Evolutionary conservation across 2,888 invertebrate species (phyloP).

Genomic region (Gortyna flavago): DNA sequence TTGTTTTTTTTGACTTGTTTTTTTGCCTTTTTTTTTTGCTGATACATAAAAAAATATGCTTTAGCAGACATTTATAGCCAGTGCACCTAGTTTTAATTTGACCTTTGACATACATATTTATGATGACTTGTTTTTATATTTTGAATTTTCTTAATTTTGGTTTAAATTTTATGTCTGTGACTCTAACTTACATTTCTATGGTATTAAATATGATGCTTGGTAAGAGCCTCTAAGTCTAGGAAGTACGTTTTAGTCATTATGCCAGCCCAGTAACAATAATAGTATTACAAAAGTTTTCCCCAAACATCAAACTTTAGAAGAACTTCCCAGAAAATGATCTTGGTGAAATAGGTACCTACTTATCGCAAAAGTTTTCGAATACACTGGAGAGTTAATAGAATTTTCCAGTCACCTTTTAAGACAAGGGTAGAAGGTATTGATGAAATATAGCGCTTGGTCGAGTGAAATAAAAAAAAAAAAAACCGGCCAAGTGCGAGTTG

Average conservation of each 20-base stretch:
- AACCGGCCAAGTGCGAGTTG: too few species aligned
- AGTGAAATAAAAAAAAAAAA: constrained; percentile 13
- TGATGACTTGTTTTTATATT: too few species aligned
- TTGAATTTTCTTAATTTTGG: too few species aligned
- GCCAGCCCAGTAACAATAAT: background rate
- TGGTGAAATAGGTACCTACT: background rate
- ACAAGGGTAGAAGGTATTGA: constrained; percentile 5
- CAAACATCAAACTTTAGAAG: background rate
- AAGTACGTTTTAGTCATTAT: background rate
- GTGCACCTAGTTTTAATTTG: too few species aligned
- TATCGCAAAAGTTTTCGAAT: constrained; percentile 10
- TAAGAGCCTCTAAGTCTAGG: background rate
- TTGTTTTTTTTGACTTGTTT: background rate
- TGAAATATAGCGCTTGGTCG: constrained; percentile 12
- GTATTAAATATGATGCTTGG: background rate
- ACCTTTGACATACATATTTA: too few species aligned
- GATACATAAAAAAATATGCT: too few species aligned
- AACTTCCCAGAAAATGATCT: constrained; percentile 7
- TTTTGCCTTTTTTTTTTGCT: background rate
- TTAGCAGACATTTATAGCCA: too few species aligned
- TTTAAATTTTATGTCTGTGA: too few species aligned
- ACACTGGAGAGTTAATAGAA: background rate
- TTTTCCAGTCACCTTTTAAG: background rate
- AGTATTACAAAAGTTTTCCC: background rate
- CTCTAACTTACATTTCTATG: too few species aligned